phyloP scores from a whole-genome alignment of 2,797 vertebrate species.

The Cottoperca gobio region DNA sequence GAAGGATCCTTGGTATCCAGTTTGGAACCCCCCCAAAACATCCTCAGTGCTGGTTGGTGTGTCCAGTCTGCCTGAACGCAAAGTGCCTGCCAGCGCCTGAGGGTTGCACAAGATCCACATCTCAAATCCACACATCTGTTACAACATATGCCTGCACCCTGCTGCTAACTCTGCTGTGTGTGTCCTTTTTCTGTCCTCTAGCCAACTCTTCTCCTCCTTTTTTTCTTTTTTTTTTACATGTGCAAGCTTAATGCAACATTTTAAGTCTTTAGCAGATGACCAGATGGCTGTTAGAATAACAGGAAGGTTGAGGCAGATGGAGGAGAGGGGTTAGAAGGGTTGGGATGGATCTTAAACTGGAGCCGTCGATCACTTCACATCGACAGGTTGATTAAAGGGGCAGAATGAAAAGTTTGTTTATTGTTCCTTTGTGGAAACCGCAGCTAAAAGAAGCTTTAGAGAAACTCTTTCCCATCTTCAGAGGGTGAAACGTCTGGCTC shows the following conservation, averaged over 20 bases:
- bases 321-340: not conserved
- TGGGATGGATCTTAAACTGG: not conserved
- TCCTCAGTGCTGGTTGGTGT: no score
- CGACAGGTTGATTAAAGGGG: not conserved
- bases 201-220: constrained; percentile 9
- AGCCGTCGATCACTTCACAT: not conserved
- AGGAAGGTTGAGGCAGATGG: not conserved
- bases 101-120: constrained; percentile 48
- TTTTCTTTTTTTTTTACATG: no score
- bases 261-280: not conserved
- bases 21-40: not conserved
- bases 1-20: not conserved
- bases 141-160: constrained; percentile 44
- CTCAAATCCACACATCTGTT: constrained; percentile 57
- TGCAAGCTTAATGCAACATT: not conserved
- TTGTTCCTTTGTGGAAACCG: not conserved
- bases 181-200: constrained; percentile 32
- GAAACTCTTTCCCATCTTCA: no score
- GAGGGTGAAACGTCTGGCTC: no score
- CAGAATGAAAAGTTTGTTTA: not conserved
- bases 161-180: constrained; percentile 37
- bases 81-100: constrained; percentile 36
- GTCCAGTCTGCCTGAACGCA: constrained; percentile 1
- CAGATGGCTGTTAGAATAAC: not conserved
- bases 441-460: not conserved